Conservation (phyloP, 2,797 vertebrate genomes). For the Catamblyrhynchus diadema region DNA sequence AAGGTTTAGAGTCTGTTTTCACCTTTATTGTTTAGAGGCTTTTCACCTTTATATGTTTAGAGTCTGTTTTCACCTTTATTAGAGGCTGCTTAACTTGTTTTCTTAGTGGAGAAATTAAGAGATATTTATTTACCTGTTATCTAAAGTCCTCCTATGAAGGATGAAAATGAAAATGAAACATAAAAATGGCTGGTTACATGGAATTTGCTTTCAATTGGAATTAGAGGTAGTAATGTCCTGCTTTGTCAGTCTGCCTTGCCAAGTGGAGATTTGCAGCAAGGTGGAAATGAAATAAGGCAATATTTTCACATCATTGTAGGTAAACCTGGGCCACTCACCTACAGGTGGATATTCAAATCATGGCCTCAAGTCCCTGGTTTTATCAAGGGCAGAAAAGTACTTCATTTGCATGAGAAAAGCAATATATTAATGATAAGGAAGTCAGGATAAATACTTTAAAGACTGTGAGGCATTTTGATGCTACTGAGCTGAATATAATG, state of each 20-base stretch:
- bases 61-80: neutral
- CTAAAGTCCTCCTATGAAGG: neutral
- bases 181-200: neutral
- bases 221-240: neutral
- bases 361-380: neutral
- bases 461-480: neutral
- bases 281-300: neutral
- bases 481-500: accelerated
- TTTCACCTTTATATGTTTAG: neutral
- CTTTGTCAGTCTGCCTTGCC: neutral
- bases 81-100: neutral
- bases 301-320: neutral
- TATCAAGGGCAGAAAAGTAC: neutral
- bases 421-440: neutral
- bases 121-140: neutral
- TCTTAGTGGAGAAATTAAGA: neutral
- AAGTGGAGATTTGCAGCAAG: neutral
- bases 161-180: neutral
- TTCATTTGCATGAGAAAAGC: neutral
- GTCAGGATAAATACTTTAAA: neutral
- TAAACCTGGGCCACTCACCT: neutral
- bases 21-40: neutral
- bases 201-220: neutral
- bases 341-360: neutral
- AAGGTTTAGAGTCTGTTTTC: neutral